Evolutionary conservation across 2,797 vertebrate genomes (phyloP).

Genomic region (Novumbra hubbsi): DNA sequence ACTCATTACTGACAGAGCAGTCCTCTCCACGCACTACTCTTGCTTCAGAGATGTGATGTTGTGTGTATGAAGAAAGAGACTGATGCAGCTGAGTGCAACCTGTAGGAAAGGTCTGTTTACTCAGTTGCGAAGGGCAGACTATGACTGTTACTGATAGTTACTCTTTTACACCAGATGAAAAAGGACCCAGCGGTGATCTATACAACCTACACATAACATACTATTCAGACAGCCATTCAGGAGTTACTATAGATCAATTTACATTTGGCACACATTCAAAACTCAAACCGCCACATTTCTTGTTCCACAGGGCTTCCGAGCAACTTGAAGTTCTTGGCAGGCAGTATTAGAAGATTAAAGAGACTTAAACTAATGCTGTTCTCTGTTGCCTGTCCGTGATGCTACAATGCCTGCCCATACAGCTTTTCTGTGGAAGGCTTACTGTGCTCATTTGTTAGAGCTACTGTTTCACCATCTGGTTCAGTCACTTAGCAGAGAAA

Average conservation of each 20-base stretch:
- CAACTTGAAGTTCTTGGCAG: not conserved
- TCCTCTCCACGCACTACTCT: too few relatives aligned
- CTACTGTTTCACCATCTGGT: not conserved
- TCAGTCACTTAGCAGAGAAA: not conserved
- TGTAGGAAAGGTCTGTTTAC: not conserved
- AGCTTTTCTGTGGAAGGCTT: slow-evolving; percentile 1
- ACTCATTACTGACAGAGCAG: too few relatives aligned
- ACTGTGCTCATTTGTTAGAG: not conserved
- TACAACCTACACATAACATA: not conserved
- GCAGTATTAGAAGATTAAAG: slow-evolving; percentile 2
- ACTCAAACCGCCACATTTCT: slow-evolving; percentile 24
- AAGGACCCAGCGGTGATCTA: not conserved
- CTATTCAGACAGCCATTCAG: not conserved
- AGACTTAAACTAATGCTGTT: slow-evolving; percentile 5
- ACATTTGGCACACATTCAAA: slow-evolving; percentile 40
- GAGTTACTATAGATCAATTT: slow-evolving; percentile 2
- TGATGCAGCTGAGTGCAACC: not conserved
- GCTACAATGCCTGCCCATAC: not conserved
- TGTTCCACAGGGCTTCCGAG: slow-evolving; percentile 1
- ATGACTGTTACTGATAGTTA: too few relatives aligned
- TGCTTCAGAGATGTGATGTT: too few relatives aligned
- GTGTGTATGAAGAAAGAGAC: too few relatives aligned
- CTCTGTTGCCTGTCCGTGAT: not conserved
- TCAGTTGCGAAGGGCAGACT: not conserved
- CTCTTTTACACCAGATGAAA: not conserved